Base-by-base conservation (phyloP, 1,140 invertebrate species). In the Drosophila arawakana region DNA sequence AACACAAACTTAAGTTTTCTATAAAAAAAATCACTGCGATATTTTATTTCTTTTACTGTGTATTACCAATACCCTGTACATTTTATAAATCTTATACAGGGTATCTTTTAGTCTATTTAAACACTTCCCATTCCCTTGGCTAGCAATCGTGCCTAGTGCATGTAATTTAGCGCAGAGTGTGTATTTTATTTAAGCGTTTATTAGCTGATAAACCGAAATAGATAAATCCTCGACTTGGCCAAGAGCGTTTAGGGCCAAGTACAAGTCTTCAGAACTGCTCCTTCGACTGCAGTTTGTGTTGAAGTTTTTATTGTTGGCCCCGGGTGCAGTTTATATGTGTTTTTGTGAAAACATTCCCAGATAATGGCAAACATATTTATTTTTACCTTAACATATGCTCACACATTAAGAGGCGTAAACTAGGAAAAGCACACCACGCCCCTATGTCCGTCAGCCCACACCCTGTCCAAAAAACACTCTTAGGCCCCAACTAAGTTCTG, bases 161-260 rank as follows among this genome's bases (percentile, higher is more conserved):
- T 80, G 80, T 84, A 88, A 89, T 89, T 89, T 89, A 73, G 81
- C 84, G 84, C 67, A 81, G 85, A 89, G 84, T 89, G 85, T 90
- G 85, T 89, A 89, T 85, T 89, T 89, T 89, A 90, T 89, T 89
- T 81, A 89, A 88, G 84, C 84, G 84, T 89, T 89, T 89, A 89
- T 89, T 89, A 89, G 84, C 84, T 89, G 84, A 89, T 89, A 89
- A 89, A 84, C 80, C 72, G 69, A 89, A 89, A 89, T 76, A 89
- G 84, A 89, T 89, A 89, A 89, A 89, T 89, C 80, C 66, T 67
- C 57, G 44, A 65, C 67, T 15, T 47, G 47, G 37, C 57, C 57
- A 54, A 15, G 44, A 25, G 41, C 1, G 18, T 4, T 25, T 46
- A 55, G 34, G 13, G 10, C 43, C 49, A 21, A 49, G 39, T 1